Percentiles rank a stretch among this genome's conserved stretches.
These are phyloP conservation scores for Dipodomys spectabilis DNA, from an alignment of 2,113 vertebrate species.

Conservation along the genomic window DNA sequence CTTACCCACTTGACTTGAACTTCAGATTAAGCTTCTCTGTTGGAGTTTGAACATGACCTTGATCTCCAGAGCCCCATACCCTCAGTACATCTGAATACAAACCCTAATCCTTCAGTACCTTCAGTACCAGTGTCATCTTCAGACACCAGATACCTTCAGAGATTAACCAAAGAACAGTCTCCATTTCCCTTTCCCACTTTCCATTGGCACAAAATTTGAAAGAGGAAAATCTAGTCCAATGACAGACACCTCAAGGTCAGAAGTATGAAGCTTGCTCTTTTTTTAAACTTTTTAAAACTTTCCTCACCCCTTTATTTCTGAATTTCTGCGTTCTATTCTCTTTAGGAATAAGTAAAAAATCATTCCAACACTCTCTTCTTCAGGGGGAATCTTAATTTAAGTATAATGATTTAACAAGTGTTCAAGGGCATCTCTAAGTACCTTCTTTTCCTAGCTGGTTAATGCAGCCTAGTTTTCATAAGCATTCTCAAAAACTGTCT, in stretches of 20 bases:
- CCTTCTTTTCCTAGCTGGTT: not conserved
- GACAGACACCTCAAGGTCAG: not conserved
- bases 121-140: not conserved
- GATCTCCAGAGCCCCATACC: not conserved
- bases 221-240: not conserved
- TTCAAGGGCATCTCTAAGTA: not conserved
- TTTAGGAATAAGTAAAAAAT: not conserved
- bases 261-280: not conserved
- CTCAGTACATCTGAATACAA: not conserved
- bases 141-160: too few relatives aligned
- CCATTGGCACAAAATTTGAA: not conserved
- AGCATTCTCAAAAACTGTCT: not conserved
- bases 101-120: fast-evolving
- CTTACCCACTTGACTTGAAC: not conserved
- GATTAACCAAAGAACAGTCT: not conserved
- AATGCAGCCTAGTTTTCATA: not conserved
- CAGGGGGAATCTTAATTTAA: not conserved
- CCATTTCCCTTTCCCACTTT: not conserved
- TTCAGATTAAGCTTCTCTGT: not conserved
- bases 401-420: not conserved
- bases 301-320: not conserved
- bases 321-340: not conserved
- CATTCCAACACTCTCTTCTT: not conserved
- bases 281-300: not conserved
- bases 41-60: not conserved